Evolutionary conservation across 2,797 vertebrate species (phyloP), one percentile per base, ranked within the genome.

Genomic region (Ceyx erithaca): DNA sequence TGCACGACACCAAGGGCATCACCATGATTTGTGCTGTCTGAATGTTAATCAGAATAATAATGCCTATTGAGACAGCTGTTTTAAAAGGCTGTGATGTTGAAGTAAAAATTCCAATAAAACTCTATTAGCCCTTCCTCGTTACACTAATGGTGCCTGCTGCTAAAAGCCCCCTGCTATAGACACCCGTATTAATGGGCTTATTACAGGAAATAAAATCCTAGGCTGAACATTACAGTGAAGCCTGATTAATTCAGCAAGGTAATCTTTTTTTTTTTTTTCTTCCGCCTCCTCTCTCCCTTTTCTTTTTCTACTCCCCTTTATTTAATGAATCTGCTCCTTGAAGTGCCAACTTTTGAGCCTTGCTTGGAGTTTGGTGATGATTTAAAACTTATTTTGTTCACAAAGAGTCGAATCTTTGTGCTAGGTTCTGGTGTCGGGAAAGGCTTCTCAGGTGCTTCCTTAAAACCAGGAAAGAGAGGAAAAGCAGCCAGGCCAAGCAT

Each of bases 41-140:
- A 96, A 96, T 94, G 94, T 96, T 96, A 96, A 97, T 96, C 96
- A 95, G 96, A 97, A 95, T 95, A 96, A 96, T 95, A 95, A 96
- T 87, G 93, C 96, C 95, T 96, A 92, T 96, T 96, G 96, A 96
- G 96, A 96, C 95, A 95, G 95, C 96, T 96, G 95, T 95, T 95
- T 94, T 96, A 96, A 96, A 96, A 96, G 94, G 84, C 94, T 88
- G 95, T 87, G 91, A 92, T 94, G 96, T 95, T 0, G 87, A 92
- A 93, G 87, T 96, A 95, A 95, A 96, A 95, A 95, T 95, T 93
- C 92, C 95, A 93, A 94, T 96, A 96, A 96, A 96, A 95, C 92
- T 96, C 96, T 96, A 96, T 97, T 97, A 96, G 96, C 93, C 95
- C 93, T 94, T 95, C 93, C 96, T 96, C 87, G 94, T 97, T 97